phyloP scores from a whole-genome alignment of 1,140 invertebrate genomes.

The Microplitis mediator region DNA sequence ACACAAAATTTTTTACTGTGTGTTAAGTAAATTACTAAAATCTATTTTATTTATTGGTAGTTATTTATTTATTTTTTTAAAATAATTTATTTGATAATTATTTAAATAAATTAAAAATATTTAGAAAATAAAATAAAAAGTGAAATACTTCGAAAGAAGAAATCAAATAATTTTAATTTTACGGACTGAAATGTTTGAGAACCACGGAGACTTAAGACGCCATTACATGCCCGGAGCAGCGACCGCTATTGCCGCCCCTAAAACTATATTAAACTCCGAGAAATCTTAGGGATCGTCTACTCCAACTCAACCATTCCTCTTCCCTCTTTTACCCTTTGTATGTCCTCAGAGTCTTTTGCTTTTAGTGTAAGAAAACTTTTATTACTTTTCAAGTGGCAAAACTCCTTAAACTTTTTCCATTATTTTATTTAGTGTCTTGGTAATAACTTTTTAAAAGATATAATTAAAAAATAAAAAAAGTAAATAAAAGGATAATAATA shows the following conservation, averaged over 20 bases:
- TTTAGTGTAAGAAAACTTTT: conserved; percentile 26
- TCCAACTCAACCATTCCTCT: conserved; percentile 27
- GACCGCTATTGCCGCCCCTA: conserved; percentile 56
- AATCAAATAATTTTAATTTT: background rate
- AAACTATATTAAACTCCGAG: conserved; percentile 62
- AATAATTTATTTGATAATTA: too few relatives aligned
- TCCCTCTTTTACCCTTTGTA: conserved; percentile 28
- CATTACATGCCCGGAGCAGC: conserved; percentile 54
- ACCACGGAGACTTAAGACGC: conserved; percentile 61
- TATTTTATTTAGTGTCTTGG: background rate
- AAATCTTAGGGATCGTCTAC: conserved; percentile 56
- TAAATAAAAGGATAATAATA: background rate
- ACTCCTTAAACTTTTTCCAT: conserved; percentile 27
- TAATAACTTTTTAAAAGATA: background rate
- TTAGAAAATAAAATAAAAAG: too few relatives aligned
- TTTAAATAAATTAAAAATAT: too few relatives aligned
- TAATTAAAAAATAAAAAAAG: background rate
- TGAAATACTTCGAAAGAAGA: too few relatives aligned
- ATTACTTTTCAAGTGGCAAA: conserved; percentile 27
- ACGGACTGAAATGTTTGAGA: conserved; percentile 41
- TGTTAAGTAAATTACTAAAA: too few relatives aligned
- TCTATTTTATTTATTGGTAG: too few relatives aligned
- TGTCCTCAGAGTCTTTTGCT: conserved; percentile 12
- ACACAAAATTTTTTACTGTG: too few relatives aligned
- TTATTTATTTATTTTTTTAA: too few relatives aligned